A percentile compares a stretch with the other conserved stretches of the same genome.
Conservation (phyloP, 2,797 vertebrate species). For the Chiroxiphia lanceolata region DNA sequence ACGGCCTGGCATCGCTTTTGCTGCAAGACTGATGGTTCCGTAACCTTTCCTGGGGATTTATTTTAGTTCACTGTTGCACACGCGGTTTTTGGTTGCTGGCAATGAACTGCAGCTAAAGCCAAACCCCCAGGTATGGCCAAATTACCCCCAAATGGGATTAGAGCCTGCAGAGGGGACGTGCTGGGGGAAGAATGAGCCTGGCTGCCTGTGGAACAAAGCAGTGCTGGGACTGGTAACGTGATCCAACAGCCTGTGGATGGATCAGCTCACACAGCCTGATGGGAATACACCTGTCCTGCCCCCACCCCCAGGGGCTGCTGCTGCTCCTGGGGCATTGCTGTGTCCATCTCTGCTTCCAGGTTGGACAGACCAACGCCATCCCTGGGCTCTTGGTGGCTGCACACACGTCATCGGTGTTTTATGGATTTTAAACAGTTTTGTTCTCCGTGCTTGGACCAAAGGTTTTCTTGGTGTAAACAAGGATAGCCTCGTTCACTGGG, state of each 20-base stretch:
- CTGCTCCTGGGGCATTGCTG: background rate
- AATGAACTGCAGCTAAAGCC: background rate
- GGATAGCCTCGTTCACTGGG: background rate
- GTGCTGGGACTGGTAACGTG: rapidly evolving
- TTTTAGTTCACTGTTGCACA: background rate
- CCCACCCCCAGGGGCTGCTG: background rate
- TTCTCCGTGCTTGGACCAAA: background rate
- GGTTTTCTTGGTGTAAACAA: background rate
- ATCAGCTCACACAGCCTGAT: background rate
- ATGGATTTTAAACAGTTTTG: rapidly evolving
- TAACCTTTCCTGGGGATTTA: background rate
- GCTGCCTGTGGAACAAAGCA: rapidly evolving
- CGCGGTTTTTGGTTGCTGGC: background rate
- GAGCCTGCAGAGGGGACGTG: background rate
- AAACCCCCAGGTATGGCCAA: background rate
- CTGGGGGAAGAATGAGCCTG: background rate
- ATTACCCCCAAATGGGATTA: background rate
- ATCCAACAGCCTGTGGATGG: background rate
- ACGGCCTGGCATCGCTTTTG: background rate
- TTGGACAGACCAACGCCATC: background rate
- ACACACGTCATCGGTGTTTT: background rate
- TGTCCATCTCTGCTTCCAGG: rapidly evolving
- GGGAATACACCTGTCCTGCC: background rate
- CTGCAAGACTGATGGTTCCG: background rate
- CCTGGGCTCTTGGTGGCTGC: background rate